Base-by-base conservation (phyloP, 2,797 vertebrate species). In the Rhabdomys pumilio region DNA sequence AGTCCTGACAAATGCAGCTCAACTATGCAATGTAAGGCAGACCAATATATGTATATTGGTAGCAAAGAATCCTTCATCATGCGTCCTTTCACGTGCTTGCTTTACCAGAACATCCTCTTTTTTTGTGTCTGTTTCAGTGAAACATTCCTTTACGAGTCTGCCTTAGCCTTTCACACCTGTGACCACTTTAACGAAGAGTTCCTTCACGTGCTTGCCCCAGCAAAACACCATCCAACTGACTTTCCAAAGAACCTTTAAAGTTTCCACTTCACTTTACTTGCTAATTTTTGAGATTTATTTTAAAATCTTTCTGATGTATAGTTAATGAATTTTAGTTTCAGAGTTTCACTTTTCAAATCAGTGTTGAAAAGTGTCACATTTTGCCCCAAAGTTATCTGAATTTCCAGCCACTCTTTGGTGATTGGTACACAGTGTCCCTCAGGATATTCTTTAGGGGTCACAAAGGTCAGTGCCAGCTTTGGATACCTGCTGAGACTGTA, bases 211-310 rank as follows among this genome's bases (percentile, higher is more conserved):
- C 38, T 38, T 10, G 69, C 17, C n/a, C n/a, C 69, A 20, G 67
- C 15, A 20, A 72, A n/a, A 72, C 17, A 38, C 69, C n/a, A 38
- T 72, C 69, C n/a, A 72, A 69, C 17, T 0, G 8, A 72, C 69
- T 72, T 72, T 38, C 34, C 67, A n/a, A 38, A 72, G 69, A 20
- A 38, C 69, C 8, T 72, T 72, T 38, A 38, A 72, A 38, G 17
- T 72, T 72, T 15, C 34, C 17, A 38, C 17, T 38, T 72, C n/a
- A 38, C 17, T 20, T 38, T 10, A 38, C 17, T 59, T 92, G 65
- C 69, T 63, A 59, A 76, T 73, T 22, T 15, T 96, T 88, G 47
- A 79, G 47, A 55, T 63, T 22, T 15, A 72, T 69, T 93, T 94
- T 47, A 75, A 88, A 55, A 65, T 65, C 15, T 63, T 92, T 89